Base-by-base conservation (phyloP, 2,113 vertebrate genomes). In the Mola mola region DNA sequence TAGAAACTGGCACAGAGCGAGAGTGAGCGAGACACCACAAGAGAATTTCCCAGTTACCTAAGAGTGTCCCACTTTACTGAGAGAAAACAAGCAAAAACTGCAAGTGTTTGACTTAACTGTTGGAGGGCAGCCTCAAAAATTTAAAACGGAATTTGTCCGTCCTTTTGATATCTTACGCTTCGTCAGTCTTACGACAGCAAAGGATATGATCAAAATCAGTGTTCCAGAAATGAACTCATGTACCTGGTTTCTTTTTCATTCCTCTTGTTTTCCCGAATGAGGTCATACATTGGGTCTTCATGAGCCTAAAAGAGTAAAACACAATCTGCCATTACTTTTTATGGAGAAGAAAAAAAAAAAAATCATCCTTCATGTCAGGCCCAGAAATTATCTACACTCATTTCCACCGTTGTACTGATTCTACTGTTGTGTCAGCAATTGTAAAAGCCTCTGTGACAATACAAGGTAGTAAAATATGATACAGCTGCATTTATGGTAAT, bases 281-380 rank as follows among this genome's bases (percentile, higher is more conserved):
- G 88, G 75, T 97, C 95, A 2, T 97, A 98, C 96, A 97, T 98
- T 20, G 96, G 96, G 76, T 98, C 96, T 91, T 98, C 96, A 11
- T 97, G 96, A 58, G 96, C 96, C 96, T 98, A 64, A 48, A 72
- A 52, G 6, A 37, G 50, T 1, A 47, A 13, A 48, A 68, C 15
- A 34, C 5, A 37, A 20, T 37, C 5, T 4, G 37, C 38, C 17
- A 61, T 50, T 16, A 36, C 42, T 13, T 13, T 24, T 11, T 20
- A 1, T 21, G 2, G 34, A 28, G 13, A 37, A 20, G 24, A 4
- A 11, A 2, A 2, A 22, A 2, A 40, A 29, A 15, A 2, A 4
- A 28, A 4, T 24, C 24, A 16, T n/a, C 9, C 34, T 6, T 16
- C n/a, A 8, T n/a, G 6, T 11, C n/a, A 3, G 68, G 13, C 13